These are phyloP conservation scores for Herminia tarsipennalis DNA, from an alignment of 2,888 invertebrate genomes.

Conservation along the genomic window DNA sequence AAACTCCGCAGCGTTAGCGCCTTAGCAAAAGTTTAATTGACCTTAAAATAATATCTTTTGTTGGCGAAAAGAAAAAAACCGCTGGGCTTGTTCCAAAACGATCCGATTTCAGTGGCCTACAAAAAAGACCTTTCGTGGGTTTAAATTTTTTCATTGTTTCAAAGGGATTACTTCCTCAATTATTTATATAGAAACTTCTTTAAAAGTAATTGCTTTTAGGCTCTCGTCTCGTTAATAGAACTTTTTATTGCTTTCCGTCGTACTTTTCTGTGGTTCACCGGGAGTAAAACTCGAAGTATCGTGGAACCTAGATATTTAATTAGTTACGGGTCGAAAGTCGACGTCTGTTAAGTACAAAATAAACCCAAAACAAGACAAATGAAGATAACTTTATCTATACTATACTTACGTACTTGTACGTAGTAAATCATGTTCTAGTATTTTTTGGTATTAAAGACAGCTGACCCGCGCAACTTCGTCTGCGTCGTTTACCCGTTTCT, in stretches of 20 bases:
- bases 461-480: no score
- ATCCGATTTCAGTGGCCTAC: conserved; percentile 40
- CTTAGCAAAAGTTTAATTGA: conserved; percentile 67
- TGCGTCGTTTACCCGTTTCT: no score
- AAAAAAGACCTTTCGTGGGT: conserved; percentile 44
- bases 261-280: neutral
- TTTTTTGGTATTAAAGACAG: no score
- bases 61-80: conserved; percentile 50
- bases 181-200: conserved; percentile 46
- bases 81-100: conserved; percentile 41
- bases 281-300: neutral
- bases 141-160: conserved; percentile 55
- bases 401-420: no score
- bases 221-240: conserved; percentile 8
- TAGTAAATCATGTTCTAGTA: no score
- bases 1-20: conserved; percentile 49
- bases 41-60: conserved; percentile 70
- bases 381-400: no score
- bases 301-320: neutral
- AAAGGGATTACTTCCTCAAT: conserved; percentile 58
- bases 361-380: no score
- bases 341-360: no score
- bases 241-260: conserved; percentile 3
- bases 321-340: neutral
- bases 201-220: conserved; percentile 37